Conservation (phyloP, 2,797 vertebrate genomes). For the Alca torda region DNA sequence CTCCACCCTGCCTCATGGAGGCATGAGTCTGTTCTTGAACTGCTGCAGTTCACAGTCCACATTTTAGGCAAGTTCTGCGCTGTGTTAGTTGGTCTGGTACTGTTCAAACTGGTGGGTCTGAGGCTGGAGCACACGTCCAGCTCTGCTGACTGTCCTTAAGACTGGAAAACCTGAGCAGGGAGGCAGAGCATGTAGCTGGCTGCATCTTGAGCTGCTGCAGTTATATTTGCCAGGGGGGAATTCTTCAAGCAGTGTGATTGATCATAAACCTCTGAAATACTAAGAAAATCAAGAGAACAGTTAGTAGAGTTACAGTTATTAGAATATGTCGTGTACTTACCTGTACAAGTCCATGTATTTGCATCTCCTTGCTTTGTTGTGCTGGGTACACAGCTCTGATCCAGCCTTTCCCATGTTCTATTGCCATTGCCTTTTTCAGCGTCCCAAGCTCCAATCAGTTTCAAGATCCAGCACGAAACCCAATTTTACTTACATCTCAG, state of each 20-base stretch:
- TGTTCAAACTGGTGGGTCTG: rapidly evolving
- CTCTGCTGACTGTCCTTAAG: background rate
- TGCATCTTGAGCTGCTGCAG: background rate
- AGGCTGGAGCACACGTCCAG: background rate
- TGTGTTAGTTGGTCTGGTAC: background rate
- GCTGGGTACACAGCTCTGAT: background rate
- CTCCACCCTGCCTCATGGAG: background rate
- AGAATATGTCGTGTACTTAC: background rate
- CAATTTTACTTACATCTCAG: background rate
- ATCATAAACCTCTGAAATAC: background rate
- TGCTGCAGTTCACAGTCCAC: background rate
- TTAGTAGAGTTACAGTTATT: background rate
- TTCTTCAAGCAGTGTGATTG: background rate
- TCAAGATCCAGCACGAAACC: background rate
- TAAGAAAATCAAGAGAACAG: background rate
- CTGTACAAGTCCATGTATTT: background rate
- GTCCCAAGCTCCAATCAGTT: background rate
- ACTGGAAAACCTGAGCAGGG: background rate
- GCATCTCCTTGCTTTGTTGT: background rate
- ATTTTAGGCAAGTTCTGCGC: background rate
- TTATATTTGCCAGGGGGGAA: background rate
- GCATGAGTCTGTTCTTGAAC: rapidly evolving
- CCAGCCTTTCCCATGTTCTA: background rate
- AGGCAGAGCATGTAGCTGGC: background rate
- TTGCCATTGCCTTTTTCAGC: background rate